phyloP scores from a whole-genome alignment of 2,113 vertebrate genomes.

The Hippolais icterina region DNA sequence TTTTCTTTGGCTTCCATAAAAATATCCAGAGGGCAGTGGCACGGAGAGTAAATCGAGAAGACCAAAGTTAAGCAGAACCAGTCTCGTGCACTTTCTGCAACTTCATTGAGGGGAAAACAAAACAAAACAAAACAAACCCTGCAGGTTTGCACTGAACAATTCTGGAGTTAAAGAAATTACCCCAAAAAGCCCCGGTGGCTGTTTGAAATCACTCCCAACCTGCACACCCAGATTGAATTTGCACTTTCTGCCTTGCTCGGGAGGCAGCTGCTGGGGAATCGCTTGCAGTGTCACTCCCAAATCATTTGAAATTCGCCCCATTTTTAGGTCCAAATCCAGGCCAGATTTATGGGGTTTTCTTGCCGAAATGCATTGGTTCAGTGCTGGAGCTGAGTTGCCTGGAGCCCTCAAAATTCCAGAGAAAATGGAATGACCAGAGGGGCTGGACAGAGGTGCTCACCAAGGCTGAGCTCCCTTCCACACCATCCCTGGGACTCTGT shows the following conservation, averaged over 20 bases:
- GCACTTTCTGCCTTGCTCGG: not conserved
- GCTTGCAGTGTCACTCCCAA: not conserved
- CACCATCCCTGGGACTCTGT: not conserved
- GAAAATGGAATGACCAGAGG: not conserved
- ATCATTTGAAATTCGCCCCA: not conserved
- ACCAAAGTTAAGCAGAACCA: constrained; percentile 51
- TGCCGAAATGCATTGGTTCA: not conserved
- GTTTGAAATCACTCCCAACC: not conserved
- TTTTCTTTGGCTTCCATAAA: constrained; percentile 33
- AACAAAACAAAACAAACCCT: too few relatives aligned
- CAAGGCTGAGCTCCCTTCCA: not conserved
- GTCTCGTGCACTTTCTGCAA: not conserved
- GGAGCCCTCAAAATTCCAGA: constrained; percentile 2
- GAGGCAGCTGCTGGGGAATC: not conserved
- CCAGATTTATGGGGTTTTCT: not conserved
- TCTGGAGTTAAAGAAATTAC: not conserved
- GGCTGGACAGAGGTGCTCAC: not conserved
- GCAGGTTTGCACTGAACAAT: not conserved
- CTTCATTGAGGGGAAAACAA: not conserved
- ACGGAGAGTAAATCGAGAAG: constrained; percentile 45
- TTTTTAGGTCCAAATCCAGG: not conserved
- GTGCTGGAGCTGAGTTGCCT: not conserved
- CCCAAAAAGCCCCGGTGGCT: not conserved
- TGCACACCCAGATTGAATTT: not conserved
- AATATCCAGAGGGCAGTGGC: constrained; percentile 52